A percentile compares a stretch with the other conserved stretches of the same genome.
Evolutionary conservation across 2,888 invertebrate species (phyloP).

Genomic region (Ditula angustiorana): DNA sequence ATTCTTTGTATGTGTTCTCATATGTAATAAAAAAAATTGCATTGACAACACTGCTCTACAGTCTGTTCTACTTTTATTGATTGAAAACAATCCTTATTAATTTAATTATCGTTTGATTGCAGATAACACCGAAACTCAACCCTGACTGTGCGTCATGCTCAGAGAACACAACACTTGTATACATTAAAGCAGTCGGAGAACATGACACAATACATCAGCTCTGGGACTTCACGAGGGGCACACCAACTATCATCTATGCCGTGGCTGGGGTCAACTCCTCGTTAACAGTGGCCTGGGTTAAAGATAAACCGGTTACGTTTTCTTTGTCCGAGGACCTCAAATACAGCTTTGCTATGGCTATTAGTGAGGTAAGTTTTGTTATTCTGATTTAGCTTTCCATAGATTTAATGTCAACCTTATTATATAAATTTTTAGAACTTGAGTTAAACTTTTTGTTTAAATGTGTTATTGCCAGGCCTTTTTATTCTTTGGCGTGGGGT

Average conservation of each 20-base stretch:
- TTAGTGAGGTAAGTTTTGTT: constrained; percentile 84
- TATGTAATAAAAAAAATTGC: too few species aligned
- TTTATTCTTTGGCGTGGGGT: too few species aligned
- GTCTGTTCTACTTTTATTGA: too few species aligned
- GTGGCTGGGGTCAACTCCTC: constrained; percentile 75
- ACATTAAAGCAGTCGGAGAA: constrained; percentile 83
- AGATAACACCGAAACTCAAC: constrained; percentile 69
- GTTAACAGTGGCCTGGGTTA: constrained; percentile 81
- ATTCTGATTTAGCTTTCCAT: background rate
- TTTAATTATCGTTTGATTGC: constrained; percentile 34
- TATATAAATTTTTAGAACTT: background rate
- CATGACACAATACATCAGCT: constrained; percentile 88
- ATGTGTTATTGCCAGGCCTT: too few species aligned
- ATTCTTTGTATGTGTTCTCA: too few species aligned
- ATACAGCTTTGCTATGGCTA: constrained; percentile 86
- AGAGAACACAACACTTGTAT: constrained; percentile 69
- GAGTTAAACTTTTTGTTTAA: background rate
- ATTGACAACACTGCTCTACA: too few species aligned
- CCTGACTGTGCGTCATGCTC: constrained; percentile 67
- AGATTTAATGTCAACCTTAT: background rate
- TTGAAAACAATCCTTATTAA: background rate
- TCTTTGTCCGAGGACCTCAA: constrained; percentile 71
- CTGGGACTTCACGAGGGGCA: constrained; percentile 86
- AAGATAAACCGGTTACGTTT: constrained; percentile 63
- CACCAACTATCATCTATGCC: constrained; percentile 85